Evolutionary conservation across 2,113 vertebrate genomes (phyloP).

Genomic region (Podiceps cristatus): DNA sequence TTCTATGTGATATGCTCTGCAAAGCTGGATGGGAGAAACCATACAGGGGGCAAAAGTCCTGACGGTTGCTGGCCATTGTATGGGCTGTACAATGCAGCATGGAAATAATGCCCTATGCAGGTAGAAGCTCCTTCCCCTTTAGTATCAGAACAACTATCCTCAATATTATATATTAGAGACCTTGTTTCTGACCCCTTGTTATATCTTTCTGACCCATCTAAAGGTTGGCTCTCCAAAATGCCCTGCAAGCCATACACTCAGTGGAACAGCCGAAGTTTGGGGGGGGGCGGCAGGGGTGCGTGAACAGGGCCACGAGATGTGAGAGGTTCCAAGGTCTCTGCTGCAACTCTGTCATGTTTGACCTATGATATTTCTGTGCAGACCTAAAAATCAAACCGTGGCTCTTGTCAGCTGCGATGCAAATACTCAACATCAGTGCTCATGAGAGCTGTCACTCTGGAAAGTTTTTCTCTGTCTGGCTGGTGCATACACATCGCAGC

Average conservation of each 20-base stretch:
- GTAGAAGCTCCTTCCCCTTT: not conserved
- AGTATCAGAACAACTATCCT: not conserved
- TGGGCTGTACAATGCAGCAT: not conserved
- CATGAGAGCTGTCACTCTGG: not conserved
- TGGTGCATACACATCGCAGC: not conserved
- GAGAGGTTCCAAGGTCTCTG: not conserved
- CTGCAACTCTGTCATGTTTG: not conserved
- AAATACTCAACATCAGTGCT: not conserved
- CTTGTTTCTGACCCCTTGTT: not conserved
- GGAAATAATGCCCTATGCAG: not conserved
- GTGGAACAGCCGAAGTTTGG: not conserved
- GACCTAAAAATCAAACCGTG: not conserved
- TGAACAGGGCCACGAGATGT: not conserved
- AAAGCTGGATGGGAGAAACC: not conserved
- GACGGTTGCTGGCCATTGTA: not conserved
- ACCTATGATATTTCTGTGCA: not conserved
- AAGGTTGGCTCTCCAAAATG: not conserved
- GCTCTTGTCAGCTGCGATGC: not conserved
- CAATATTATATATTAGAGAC: not conserved
- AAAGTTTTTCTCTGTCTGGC: not conserved
- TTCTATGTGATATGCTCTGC: not conserved
- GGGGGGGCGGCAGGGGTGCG: accelerated
- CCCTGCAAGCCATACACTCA: not conserved
- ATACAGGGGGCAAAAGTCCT: not conserved
- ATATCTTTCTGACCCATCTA: not conserved